Evolutionary conservation across 2,888 invertebrate species (phyloP), one percentile per base, ranked within the genome.

Genomic region (Scrobipalpa atriplicella): DNA sequence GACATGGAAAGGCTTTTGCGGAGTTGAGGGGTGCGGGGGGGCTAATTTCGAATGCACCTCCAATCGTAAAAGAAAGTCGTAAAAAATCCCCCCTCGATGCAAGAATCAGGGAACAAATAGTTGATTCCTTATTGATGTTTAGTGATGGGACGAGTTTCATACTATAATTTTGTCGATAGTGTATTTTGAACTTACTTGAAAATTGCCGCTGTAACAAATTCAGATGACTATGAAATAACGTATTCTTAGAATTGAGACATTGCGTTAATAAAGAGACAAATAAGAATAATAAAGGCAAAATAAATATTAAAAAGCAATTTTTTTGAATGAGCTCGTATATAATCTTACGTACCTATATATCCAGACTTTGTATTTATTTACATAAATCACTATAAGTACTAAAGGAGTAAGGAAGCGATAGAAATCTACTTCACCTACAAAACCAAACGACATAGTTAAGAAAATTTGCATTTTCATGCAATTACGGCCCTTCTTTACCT

Each of bases 31-130:
- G 58, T 7, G 58, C 38, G 10, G 58, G 21, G 81, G 82, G 83
- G 85, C 90, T 92, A 91, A 92, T 92, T 92, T 84, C 84, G 86
- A 91, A 92, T 92, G 92, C 92, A 92, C 90, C 91, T 91, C 86
- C 88, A 91, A 90, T 92, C 91, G 92, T 92, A 92, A 92, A 92
- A 92, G 88, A 84, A 63, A 90, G 90, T 90, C 92, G 91, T 92
- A 92, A 92, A 92, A 91, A 88, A 90, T 78, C 87, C 83, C 89
- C 90, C 91, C 86, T 86, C 85, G 87, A 88, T 90, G 91, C 91
- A 89, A 78, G 87, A 87, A 89, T 89, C 90, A 89, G 84, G 85
- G 87, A 86, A 88, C 89, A 89, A 92, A 91, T 90, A 89, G 89
- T 92, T 92, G 91, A 92, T 92, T 92, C 90, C 90, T 91, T 92